Base-by-base conservation (phyloP, 2,888 invertebrate species). In the Junonia oenone region DNA sequence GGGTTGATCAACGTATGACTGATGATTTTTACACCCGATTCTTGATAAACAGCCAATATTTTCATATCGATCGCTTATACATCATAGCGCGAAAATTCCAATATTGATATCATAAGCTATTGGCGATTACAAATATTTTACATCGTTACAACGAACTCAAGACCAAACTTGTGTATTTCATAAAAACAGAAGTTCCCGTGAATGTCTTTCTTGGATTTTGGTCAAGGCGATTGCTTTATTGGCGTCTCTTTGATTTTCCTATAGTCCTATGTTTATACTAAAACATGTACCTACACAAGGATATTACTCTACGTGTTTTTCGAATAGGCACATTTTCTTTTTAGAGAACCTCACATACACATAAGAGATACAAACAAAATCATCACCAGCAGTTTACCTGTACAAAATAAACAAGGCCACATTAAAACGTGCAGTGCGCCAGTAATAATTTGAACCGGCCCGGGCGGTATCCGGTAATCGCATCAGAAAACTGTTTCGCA, bases 1-100 rank as follows among this genome's bases (percentile, higher is more conserved):
- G 78, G 84, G 75, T 69, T 68, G 71, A 72, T 69, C 71, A 66
- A 73, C 64, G 66, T 72, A 70, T 78, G 74, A 78, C 69, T 69
- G 75, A 71, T 76, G 73, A 65, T 72, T 81, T 73, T 74, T 65
- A 60, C 59, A 62, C 56, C 71, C 64, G 69, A 63, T 69, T 68
- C 66, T 40, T 57, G 40, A 54, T 52, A 29, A 53, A 52, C 35
- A 37, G 43, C 11, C 33, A 40, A 55, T 55, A 35, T 40, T 38
- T 43, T 40, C 26, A 40, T 31, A 50, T 51, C 14, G 29, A 17
- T 31, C 9, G 14, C 11, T 2, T 31, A 31, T 35, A 17, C 9
- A 29, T 31, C 31, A 29, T 45, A 51, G 13, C 27, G 15, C 17
- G n/a, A 9, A 27, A 14, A 14, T 35, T n/a, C 22, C 31, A 11